A percentile compares a stretch with the other conserved stretches of the same genome.
phyloP scores from a whole-genome alignment of 2,888 invertebrate species.

The Beris morrisii region DNA sequence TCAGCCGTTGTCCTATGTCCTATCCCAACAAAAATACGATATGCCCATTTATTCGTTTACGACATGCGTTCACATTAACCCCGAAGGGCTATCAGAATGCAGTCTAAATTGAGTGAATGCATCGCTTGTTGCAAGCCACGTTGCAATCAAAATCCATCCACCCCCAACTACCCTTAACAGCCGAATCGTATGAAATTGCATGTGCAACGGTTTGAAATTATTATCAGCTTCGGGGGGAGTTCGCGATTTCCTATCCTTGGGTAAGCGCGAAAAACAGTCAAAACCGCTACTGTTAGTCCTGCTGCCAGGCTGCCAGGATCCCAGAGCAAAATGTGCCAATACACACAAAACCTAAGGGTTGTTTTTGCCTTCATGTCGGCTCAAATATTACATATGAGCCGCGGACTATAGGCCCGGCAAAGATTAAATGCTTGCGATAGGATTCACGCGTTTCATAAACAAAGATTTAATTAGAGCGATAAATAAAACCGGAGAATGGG shows the following conservation, averaged over 20 bases:
- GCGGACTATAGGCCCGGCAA: neutral
- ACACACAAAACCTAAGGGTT: neutral
- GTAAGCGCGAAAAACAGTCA: slow-evolving; percentile 12
- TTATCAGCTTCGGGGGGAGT: slow-evolving; percentile 21
- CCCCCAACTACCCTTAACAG: too few species aligned
- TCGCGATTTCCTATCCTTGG: slow-evolving; percentile 12
- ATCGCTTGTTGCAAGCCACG: too few species aligned
- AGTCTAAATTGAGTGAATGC: too few species aligned
- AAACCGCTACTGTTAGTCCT: too few species aligned
- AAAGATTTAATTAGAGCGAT: slow-evolving; percentile 32
- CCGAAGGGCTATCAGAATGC: too few species aligned
- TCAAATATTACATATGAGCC: neutral
- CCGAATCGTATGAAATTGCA: too few species aligned
- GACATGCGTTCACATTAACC: too few species aligned
- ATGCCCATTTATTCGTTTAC: too few species aligned
- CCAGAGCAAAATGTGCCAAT: neutral
- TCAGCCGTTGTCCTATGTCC: too few species aligned
- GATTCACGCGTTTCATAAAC: slow-evolving; percentile 32
- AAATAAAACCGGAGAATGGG: slow-evolving; percentile 28
- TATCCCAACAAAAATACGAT: too few species aligned
- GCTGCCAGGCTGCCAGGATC: neutral
- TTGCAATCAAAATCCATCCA: too few species aligned
- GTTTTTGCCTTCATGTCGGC: neutral
- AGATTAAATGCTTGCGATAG: slow-evolving; percentile 30
- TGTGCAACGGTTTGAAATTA: slow-evolving; percentile 13